Conservation (phyloP, 2,113 vertebrate genomes). For the Xenopus laevis region DNA sequence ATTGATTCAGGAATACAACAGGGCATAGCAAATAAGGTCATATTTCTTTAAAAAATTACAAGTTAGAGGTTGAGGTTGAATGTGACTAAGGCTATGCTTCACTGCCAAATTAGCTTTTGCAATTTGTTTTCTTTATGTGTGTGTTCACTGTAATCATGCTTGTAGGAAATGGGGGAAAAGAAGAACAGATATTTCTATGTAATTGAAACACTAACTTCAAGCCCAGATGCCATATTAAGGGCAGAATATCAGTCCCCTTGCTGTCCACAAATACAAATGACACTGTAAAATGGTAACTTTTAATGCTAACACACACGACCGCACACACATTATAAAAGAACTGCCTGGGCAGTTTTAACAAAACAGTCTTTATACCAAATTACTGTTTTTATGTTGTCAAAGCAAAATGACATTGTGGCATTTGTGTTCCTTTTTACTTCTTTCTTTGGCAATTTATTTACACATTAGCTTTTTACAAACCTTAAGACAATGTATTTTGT, state of each 20-base stretch:
- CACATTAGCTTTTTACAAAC: too few species aligned
- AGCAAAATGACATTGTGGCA: constrained; percentile 4
- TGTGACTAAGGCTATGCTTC: background rate
- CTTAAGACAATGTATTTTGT: too few species aligned
- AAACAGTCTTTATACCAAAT: constrained; percentile 24
- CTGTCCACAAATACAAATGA: constrained; percentile 40
- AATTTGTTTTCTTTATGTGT: constrained; percentile 39
- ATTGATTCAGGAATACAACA: too few species aligned
- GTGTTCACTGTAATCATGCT: constrained; percentile 24
- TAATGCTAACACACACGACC: constrained; percentile 26
- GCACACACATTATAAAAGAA: constrained; percentile 19
- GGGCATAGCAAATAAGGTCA: background rate
- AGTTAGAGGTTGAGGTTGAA: background rate
- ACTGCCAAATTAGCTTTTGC: constrained; percentile 16
- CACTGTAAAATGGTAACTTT: constrained; percentile 38
- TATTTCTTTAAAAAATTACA: background rate
- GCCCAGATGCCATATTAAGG: constrained; percentile 36
- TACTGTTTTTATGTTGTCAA: constrained; percentile 29
- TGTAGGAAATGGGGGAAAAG: constrained; percentile 21
- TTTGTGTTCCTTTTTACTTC: background rate
- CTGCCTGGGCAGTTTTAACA: constrained; percentile 25
- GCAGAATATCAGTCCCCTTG: constrained; percentile 27
- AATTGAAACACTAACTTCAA: constrained; percentile 44
- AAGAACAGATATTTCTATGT: constrained; percentile 43
- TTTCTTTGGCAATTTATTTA: too few species aligned